A percentile compares a stretch with the other conserved stretches of the same genome.
Evolutionary conservation across 2,797 vertebrate species (phyloP).

Genomic region (Syngnathus rostellatus): DNA sequence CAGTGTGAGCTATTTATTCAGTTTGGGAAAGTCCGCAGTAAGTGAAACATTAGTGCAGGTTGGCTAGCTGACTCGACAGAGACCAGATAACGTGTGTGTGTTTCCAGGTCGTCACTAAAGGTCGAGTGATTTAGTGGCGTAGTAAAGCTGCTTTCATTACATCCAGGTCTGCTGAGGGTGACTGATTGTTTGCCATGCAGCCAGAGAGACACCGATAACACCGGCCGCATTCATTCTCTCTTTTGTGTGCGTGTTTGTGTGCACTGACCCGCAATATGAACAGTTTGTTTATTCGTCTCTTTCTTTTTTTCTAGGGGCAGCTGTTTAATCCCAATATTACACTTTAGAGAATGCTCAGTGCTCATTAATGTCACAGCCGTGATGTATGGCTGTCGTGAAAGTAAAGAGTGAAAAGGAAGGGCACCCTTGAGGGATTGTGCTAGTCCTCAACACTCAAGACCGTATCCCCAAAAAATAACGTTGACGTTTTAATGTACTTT

Average conservation of each 20-base stretch:
- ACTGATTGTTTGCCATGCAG: neutral
- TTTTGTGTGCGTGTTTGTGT: conserved; percentile 3
- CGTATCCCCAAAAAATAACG: neutral
- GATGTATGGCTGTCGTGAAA: neutral
- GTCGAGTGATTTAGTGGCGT: conserved; percentile 5
- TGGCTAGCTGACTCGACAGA: conserved; percentile 9
- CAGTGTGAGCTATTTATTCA: neutral
- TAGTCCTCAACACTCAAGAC: neutral
- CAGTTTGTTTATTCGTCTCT: neutral
- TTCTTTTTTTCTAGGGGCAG: neutral
- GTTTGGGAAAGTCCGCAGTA: conserved; percentile 1
- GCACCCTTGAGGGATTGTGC: neutral
- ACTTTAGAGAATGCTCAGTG: neutral
- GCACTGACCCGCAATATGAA: neutral
- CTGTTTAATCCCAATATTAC: conserved; percentile 1
- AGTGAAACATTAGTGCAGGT: conserved; percentile 4
- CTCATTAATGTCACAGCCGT: conserved; percentile 4
- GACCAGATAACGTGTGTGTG: conserved; percentile 6
- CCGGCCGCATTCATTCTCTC: neutral
- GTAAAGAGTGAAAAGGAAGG: conserved; percentile 1
- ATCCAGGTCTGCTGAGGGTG: conserved; percentile 6
- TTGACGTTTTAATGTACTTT: neutral
- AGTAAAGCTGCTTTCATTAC: conserved; percentile 9
- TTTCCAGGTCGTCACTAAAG: conserved; percentile 11
- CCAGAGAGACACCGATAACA: neutral